Conservation (phyloP, 2,888 invertebrate species). For the Diadegma fenestrale region DNA sequence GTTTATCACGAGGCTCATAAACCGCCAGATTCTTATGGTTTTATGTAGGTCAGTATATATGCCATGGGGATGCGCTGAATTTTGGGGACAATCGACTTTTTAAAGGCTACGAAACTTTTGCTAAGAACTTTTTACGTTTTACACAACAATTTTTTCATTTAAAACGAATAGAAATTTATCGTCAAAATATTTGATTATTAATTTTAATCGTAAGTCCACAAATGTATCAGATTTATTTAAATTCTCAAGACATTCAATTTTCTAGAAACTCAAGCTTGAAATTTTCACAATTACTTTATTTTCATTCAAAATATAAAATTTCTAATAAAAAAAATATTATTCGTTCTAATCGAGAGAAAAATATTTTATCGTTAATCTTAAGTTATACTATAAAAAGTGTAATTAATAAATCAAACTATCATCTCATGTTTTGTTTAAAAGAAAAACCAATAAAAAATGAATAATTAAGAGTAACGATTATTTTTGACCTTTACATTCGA, state of each 20-base stretch:
- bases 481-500: not conserved
- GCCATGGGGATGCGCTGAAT: conserved; percentile 1
- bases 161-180: not conserved
- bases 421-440: not conserved
- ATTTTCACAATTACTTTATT: not conserved
- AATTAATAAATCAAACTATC: not conserved
- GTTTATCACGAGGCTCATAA: conserved; percentile 68
- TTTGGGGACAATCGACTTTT: conserved; percentile 35
- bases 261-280: not conserved
- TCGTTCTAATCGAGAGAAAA: not conserved
- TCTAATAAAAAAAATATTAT: not conserved
- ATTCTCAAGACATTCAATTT: not conserved
- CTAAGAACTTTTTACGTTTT: not conserved
- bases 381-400: not conserved
- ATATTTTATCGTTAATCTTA: not conserved
- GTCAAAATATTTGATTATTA: not conserved
- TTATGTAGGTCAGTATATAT: conserved; percentile 68
- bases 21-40: conserved; percentile 68
- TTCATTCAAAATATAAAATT: not conserved
- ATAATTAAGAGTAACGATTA: not conserved
- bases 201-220: not conserved
- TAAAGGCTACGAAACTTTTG: not conserved
- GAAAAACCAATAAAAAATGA: not conserved
- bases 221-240: not conserved
- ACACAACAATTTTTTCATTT: not conserved